These are phyloP conservation scores for Antedon mediterranea DNA, from an alignment of 53 echinoderm and acorn worm species.

Conservation along the genomic window DNA sequence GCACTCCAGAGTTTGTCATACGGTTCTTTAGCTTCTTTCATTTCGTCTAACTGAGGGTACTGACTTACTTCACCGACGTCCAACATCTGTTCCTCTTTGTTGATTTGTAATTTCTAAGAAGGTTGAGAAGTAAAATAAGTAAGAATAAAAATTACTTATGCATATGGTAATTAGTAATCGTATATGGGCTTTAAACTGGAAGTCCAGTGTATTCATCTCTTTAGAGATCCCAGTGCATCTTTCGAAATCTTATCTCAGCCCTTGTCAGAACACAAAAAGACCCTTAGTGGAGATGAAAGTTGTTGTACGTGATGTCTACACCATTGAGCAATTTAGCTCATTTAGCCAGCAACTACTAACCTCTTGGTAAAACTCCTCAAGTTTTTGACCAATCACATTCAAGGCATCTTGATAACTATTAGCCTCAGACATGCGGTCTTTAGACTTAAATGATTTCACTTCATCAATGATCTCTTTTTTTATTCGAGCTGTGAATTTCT, in stretches of 20 bases:
- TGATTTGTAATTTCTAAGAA: slow-evolving; percentile 43
- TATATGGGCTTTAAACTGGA: too few species aligned
- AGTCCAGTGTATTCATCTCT: too few species aligned
- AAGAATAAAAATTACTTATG: too few species aligned
- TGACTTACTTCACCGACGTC: slow-evolving; percentile 62
- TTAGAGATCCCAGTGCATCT: background rate
- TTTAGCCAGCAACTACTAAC: slow-evolving; percentile 14
- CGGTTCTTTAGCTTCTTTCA: slow-evolving; percentile 66
- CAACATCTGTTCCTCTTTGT: slow-evolving; percentile 57
- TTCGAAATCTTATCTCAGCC: background rate
- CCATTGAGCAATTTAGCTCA: background rate
- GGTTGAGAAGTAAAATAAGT: too few species aligned
- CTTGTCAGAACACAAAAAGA: slow-evolving; percentile 13
- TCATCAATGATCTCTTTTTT: slow-evolving; percentile 44
- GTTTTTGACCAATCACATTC: slow-evolving; percentile 45
- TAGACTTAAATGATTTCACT: slow-evolving; percentile 74
- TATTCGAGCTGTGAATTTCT: slow-evolving; percentile 51
- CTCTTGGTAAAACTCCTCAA: slow-evolving; percentile 81
- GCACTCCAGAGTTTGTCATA: slow-evolving; percentile 77
- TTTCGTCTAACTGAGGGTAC: slow-evolving; percentile 23
- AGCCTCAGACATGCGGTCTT: slow-evolving; percentile 93
- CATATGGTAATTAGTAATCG: too few species aligned
- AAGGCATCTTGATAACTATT: slow-evolving; percentile 57
- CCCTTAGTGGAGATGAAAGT: background rate
- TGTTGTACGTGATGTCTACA: background rate